Evolutionary conservation across 2,113 vertebrate species (phyloP).

Genomic region (Terrapene triunguis): DNA sequence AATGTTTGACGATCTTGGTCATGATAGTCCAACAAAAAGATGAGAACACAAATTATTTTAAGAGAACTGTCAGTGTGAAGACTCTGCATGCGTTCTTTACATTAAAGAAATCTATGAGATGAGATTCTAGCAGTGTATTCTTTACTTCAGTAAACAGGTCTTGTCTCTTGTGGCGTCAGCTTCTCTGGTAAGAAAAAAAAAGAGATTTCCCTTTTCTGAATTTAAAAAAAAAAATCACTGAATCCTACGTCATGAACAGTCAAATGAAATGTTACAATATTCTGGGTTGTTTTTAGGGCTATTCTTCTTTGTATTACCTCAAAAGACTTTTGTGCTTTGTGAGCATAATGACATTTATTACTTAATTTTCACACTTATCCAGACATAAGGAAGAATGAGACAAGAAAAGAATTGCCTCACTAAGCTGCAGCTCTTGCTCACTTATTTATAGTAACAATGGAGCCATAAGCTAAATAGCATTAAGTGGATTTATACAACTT

Average conservation of each 20-base stretch:
- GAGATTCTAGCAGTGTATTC: neutral
- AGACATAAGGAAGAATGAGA: neutral
- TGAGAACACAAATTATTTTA: neutral
- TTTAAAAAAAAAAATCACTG: neutral
- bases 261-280: neutral
- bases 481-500: constrained; percentile 74
- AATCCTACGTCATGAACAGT: neutral
- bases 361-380: neutral
- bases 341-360: neutral
- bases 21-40: neutral
- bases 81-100: neutral
- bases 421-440: constrained; percentile 64
- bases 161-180: neutral
- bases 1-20: neutral
- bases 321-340: neutral
- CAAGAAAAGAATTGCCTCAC: constrained; percentile 49
- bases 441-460: constrained; percentile 71
- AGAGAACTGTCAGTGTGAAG: neutral
- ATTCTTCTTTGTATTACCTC: neutral
- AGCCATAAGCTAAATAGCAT: constrained; percentile 67
- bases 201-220: neutral
- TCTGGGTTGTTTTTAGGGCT: neutral
- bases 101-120: neutral
- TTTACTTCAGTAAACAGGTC: neutral
- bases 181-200: neutral